Evolutionary conservation across 2,113 vertebrate genomes (phyloP).

Genomic region (Neolamprologus sp.): DNA sequence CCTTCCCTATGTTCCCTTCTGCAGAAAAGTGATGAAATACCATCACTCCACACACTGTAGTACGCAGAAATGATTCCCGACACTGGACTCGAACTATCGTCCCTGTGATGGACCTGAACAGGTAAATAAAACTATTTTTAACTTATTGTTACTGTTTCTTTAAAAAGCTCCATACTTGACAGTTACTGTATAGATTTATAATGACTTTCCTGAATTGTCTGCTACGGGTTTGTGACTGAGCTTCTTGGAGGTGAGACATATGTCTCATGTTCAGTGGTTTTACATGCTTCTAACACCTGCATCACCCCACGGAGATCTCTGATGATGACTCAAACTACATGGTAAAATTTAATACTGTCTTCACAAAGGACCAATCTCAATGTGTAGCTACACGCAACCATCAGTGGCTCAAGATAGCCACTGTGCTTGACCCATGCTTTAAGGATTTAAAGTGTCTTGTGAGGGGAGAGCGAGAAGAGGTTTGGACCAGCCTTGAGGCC

Average conservation of each 20-base stretch:
- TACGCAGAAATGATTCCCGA: background rate
- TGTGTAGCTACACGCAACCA: fast-evolving
- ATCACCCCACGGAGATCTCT: background rate
- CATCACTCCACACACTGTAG: fast-evolving
- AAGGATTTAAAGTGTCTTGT: too few species aligned
- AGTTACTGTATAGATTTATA: fast-evolving
- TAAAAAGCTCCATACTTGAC: fast-evolving
- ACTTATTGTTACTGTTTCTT: background rate
- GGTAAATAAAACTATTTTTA: background rate
- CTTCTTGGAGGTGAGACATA: background rate
- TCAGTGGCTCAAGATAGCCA: fast-evolving
- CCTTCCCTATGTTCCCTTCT: background rate
- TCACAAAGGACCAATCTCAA: background rate
- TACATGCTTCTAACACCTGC: fast-evolving
- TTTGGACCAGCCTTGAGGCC: too few species aligned
- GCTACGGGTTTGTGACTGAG: fast-evolving
- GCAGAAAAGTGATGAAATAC: fast-evolving
- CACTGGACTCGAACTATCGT: background rate
- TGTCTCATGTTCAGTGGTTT: fast-evolving
- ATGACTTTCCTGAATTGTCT: background rate
- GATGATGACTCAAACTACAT: background rate
- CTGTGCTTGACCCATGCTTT: too few species aligned
- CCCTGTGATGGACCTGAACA: background rate
- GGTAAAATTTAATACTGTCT: background rate
- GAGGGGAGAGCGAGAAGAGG: too few species aligned